Base-by-base conservation (phyloP, 2,113 vertebrate species). In the Brachionichthys hirsutus region DNA sequence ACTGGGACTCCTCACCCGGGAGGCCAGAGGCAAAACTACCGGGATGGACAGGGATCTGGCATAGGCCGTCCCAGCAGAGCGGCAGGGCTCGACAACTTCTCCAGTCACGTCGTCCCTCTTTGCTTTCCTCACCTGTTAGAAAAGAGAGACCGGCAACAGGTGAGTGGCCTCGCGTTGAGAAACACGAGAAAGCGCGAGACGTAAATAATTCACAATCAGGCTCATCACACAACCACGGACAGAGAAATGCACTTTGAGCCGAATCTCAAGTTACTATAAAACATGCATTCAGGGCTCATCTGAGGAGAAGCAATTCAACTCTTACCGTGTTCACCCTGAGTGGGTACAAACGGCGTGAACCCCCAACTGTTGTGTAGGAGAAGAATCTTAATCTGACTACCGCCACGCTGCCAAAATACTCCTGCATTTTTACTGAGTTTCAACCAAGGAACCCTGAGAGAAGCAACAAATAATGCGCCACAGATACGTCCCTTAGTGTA, bases 261-360 rank as follows among this genome's bases (percentile, higher is more conserved):
- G 66, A 73, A 68, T 46, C 65, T 80, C 62, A 8, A 45, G 47
- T 62, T 58, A 43, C 69, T 3, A 68, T 62, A 70, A 77, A 69
- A 66, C 30, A 57, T 57, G 47, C 63, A 59, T 63, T 58, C 0
- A 10, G 62, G 53, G 66, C 58, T 54, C 35, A 30, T 15, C 12
- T 35, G 18, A 46, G 14, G 24, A 49, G 46, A 62, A 30, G 56
- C 45, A 61, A 64, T 69, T n/a, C 70, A 66, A 77, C 19, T 65
- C 88, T 87, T 90, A 89, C 87, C 87, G 74, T 86, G 43, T 38
- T 61, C 63, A 89, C 81, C 17, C 53, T 64, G 24, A 91, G 75
- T 12, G 85, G 88, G 54, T 80, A 61, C 17, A 89, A 70, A 62
- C 22, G 18, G 4, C 61, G 56, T 35, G 73, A 77, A 12, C 60